A percentile compares a stretch with the other conserved stretches of the same genome.
phyloP scores from a whole-genome alignment of 53 echinoderm and acorn worm species.

The Hippasteria phrygiana region DNA sequence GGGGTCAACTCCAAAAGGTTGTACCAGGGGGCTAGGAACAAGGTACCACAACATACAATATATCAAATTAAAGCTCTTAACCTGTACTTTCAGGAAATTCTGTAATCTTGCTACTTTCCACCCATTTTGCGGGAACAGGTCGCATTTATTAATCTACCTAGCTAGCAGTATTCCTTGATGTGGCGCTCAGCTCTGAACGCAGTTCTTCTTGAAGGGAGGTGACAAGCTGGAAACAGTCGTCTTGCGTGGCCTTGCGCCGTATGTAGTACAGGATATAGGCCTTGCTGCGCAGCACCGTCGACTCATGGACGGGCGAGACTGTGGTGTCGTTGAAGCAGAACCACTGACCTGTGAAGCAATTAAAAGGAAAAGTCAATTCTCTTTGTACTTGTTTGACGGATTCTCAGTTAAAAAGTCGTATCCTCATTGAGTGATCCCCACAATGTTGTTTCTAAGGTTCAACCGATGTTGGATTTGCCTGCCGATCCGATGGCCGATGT shows the following conservation, averaged over 20 bases:
- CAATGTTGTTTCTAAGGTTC: too few species aligned
- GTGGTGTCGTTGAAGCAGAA: conserved; percentile 92
- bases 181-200: neutral
- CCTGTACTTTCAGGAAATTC: too few species aligned
- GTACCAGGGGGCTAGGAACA: too few species aligned
- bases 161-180: conserved; percentile 14
- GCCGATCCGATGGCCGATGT: too few species aligned
- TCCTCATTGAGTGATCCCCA: too few species aligned
- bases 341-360: conserved; percentile 80
- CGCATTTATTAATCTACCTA: neutral
- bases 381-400: too few species aligned
- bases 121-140: neutral
- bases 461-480: too few species aligned
- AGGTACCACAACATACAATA: too few species aligned
- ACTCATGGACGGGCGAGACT: conserved; percentile 79
- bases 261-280: conserved; percentile 88
- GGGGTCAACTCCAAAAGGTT: too few species aligned
- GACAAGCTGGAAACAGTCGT: conserved; percentile 70
- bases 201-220: conserved; percentile 50
- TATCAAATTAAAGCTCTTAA: too few species aligned
- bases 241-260: conserved; percentile 75
- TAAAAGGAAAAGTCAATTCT: neutral
- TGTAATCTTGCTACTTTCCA: too few species aligned
- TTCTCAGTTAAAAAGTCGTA: too few species aligned
- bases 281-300: conserved; percentile 76